A percentile compares a stretch with the other conserved stretches of the same genome.
Conservation (phyloP, 2,888 invertebrate genomes). For the Caenorhabditis uteleia region DNA sequence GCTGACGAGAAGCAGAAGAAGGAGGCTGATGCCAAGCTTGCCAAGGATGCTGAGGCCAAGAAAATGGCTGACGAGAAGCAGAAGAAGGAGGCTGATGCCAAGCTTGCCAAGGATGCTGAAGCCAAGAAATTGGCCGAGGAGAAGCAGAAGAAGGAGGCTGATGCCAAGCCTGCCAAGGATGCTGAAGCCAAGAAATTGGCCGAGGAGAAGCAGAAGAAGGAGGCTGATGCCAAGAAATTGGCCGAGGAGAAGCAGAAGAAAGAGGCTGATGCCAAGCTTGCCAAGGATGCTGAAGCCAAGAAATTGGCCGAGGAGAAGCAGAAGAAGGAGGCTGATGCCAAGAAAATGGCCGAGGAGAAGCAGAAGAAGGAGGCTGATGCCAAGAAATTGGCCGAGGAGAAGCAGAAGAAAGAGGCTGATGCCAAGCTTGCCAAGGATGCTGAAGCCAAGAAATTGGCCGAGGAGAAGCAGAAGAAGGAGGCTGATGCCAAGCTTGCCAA, state of each 20-base stretch:
- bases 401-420: too few species aligned
- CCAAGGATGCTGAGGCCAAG: constrained; percentile 1
- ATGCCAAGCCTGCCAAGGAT: constrained; percentile 7
- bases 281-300: neutral
- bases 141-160: constrained; percentile 12
- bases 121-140: constrained; percentile 1
- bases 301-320: constrained; percentile 4
- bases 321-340: constrained; percentile 14
- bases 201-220: constrained; percentile 7
- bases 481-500: too few species aligned
- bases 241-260: constrained; percentile 2
- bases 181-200: constrained; percentile 8
- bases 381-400: too few species aligned
- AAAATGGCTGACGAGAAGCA: constrained; percentile 12
- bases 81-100: constrained; percentile 11
- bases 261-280: constrained; percentile 6
- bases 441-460: too few species aligned
- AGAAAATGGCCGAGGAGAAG: too few species aligned
- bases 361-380: too few species aligned
- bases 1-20: neutral
- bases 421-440: too few species aligned
- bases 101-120: constrained; percentile 6
- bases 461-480: too few species aligned
- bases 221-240: constrained; percentile 4
- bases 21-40: neutral